These are phyloP conservation scores for Benthosema pterotum DNA, from an alignment of 2,797 vertebrate genomes.

Conservation along the genomic window DNA sequence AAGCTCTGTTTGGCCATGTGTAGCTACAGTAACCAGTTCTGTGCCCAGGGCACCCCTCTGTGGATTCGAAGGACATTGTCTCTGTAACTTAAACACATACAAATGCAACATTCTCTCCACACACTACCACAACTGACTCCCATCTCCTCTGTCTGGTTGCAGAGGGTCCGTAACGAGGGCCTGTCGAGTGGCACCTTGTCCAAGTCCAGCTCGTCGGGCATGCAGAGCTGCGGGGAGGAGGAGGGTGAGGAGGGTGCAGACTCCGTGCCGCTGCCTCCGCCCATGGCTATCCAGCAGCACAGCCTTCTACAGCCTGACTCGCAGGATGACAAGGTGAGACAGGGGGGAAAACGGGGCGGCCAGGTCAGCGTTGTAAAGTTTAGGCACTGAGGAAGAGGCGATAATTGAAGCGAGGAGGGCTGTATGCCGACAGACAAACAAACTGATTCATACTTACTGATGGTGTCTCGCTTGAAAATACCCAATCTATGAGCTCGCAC, in stretches of 20 bases:
- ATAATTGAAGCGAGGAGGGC: neutral
- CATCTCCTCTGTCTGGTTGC: slow-evolving; percentile 41
- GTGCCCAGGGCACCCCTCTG: no score
- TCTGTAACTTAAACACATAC: neutral
- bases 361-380: neutral
- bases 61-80: no score
- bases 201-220: slow-evolving; percentile 97
- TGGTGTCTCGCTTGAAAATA: no score
- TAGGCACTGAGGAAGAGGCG: neutral
- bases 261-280: slow-evolving; percentile 93
- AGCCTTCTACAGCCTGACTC: slow-evolving; percentile 96
- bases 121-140: neutral
- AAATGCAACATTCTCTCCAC: neutral
- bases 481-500: no score
- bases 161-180: slow-evolving; percentile 96
- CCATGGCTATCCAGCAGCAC: slow-evolving; percentile 99
- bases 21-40: no score
- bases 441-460: no score
- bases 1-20: no score
- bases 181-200: slow-evolving; percentile 97
- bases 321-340: slow-evolving; percentile 96
- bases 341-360: no score
- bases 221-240: slow-evolving; percentile 99
- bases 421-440: no score
- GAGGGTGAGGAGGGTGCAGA: slow-evolving; percentile 97